Evolutionary conservation across 2,113 vertebrate species (phyloP).

Genomic region (Rhizomys pruinosus): DNA sequence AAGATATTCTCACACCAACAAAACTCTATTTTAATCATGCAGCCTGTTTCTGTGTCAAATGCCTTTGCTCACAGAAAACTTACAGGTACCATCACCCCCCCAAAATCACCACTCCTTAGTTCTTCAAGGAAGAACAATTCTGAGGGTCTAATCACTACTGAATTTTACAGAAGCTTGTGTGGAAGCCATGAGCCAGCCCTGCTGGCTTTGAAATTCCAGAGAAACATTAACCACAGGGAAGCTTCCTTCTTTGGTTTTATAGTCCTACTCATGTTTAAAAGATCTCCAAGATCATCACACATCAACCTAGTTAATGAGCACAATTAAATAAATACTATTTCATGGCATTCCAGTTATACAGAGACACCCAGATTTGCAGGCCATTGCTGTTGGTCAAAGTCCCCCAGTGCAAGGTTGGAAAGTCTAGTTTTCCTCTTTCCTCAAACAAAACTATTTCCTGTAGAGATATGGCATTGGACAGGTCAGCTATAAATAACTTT

Average conservation of each 20-base stretch:
- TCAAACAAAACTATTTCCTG: slow-evolving; percentile 8
- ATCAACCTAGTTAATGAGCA: neutral
- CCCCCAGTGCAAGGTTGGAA: neutral
- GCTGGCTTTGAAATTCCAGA: neutral
- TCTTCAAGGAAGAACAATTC: neutral
- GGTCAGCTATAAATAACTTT: neutral
- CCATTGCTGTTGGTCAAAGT: neutral
- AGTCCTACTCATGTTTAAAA: neutral
- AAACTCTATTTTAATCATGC: neutral
- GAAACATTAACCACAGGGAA: neutral
- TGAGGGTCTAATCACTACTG: neutral
- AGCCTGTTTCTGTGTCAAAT: neutral
- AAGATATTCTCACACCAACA: slow-evolving; percentile 1
- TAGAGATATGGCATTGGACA: neutral
- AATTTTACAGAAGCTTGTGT: neutral
- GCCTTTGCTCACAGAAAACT: neutral
- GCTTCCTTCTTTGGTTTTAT: neutral
- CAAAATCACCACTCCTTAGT: neutral
- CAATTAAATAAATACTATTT: neutral
- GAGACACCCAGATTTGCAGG: neutral
- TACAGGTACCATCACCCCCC: neutral
- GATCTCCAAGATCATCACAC: neutral
- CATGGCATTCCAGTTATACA: neutral
- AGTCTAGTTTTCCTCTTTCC: neutral
- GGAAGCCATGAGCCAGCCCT: neutral